Base-by-base conservation (phyloP, 2,113 vertebrate genomes). In the Mystacornis crossleyi region DNA sequence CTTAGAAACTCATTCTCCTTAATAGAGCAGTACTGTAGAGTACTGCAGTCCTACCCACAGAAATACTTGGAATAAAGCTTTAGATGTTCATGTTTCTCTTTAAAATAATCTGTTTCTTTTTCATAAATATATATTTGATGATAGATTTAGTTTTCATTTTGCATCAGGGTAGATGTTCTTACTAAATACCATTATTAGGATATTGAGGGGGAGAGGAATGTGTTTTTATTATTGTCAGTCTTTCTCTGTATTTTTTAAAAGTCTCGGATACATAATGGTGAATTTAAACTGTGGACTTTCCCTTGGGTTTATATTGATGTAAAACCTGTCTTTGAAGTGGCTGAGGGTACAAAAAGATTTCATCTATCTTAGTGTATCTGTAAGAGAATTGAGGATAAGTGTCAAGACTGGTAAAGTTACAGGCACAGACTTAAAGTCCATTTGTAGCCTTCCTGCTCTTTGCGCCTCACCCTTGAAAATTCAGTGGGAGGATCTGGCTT, bases 251-350 rank as follows among this genome's bases (percentile, higher is more conserved):
- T 53, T 67, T 90, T 85, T 75, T 17, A 19, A 2, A 87, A 79
- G 20, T 40, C 90, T 62, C 64, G 21, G 24, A 25, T 71, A 10
- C 5, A 14, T 45, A 71, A 94, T 80, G 31, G 10, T 42, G 82
- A 79, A 57, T 48, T 82, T 25, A 45, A 80, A 53, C 57, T 65
- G 29, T 31, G 87, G 61, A 51, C 16, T 36, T 85, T 48, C 7
- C 31, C 79, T 93, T 87, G 31, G 31, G 13, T 75, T 85, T 87
- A 65, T 70, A 57, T 7, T 16, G 66, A 75, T 85, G 69, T 38
- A 79, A 82, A 86, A 53, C 50, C n/a, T 79, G 55, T 53, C 62
- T 95, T 92, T 95, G 81, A 93, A 93, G 88, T 90, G 38, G 3
- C 42, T 80, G 71, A 92, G 42, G 23, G 20, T 65, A 50, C 69